Base-by-base conservation (phyloP, 1,140 invertebrate species). In the Lordiphosa collinella region DNA sequence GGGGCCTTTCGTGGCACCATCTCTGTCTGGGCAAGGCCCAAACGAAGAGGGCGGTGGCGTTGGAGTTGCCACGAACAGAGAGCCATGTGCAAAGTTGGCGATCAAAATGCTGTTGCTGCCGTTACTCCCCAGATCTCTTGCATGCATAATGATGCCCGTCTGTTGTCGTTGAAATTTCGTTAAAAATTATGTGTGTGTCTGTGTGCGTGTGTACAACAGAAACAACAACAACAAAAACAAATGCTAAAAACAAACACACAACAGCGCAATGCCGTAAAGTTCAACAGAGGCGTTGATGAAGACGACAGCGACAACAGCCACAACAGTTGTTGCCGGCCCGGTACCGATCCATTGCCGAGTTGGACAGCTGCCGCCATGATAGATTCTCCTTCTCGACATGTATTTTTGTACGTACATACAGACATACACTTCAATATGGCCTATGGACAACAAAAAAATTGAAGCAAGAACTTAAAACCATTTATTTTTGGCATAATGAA, bases 171-270 rank as follows among this genome's bases (percentile, higher is more conserved):
- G 48, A 63, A 54, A 36, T 74, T 74, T 76, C 57, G 37, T 69
- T 54, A 75, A 74, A 67, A 40, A 49, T 41, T 16, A 16, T 44
- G 41, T 43, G 41, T 44, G 18, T 44, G 46, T 79, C 51, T 78
- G 50, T 62, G 38, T 66, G 50, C 64, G 51, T 40, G 25, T n/a
- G n/a, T n/a, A n/a, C n/a, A n/a, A n/a, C n/a, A n/a, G n/a, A 40
- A 12, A 29, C 18, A 55, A 50, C 64, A 65, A 43, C 46, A 60
- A 44, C 44, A 49, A 58, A 49, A 65, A 71, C 53, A 60, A 72
- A 72, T 64, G 54, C 69, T 72, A 72, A 72, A 72, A 72, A 72
- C 66, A 76, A 76, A 76, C 65, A 75, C 48, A 75, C 34, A 66
- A 72, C 25, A 29, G 8, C 49, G 57, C 56, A 65, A 43, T 65